Conservation (phyloP, 2,888 invertebrate genomes). For the Cordilura impudica region DNA sequence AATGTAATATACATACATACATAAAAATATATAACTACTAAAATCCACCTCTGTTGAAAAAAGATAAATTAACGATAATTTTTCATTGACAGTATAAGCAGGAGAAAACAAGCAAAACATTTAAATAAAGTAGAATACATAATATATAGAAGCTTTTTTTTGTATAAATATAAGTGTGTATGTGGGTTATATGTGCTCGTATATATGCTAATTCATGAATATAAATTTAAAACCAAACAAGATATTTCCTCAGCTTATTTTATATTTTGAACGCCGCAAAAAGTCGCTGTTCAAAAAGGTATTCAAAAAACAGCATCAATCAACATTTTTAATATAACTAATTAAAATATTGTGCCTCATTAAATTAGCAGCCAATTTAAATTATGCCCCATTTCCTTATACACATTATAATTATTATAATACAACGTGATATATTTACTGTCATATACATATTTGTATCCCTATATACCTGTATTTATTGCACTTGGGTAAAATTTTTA, state of each 20-base stretch:
- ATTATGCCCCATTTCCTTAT: neutral
- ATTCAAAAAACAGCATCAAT: neutral
- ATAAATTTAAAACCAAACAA: too few relatives aligned
- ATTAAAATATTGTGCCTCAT: constrained; percentile 6
- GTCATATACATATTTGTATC: neutral
- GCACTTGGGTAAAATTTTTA: too few relatives aligned
- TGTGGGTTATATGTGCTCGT: too few relatives aligned
- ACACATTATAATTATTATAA: neutral
- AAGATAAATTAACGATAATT: constrained; percentile 19
- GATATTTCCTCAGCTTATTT: too few relatives aligned
- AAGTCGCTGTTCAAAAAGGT: too few relatives aligned
- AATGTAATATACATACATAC: too few relatives aligned
- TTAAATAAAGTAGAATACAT: neutral
- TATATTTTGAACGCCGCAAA: too few relatives aligned
- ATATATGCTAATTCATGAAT: too few relatives aligned
- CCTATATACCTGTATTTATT: too few relatives aligned
- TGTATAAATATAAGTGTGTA: too few relatives aligned
- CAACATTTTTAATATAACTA: neutral
- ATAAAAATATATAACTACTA: neutral
- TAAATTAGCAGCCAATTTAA: constrained; percentile 11
- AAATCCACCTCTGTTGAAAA: constrained; percentile 12
- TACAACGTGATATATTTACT: neutral
- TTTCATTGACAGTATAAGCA: constrained; percentile 10
- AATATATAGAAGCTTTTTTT: neutral
- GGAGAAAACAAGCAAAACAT: neutral